A percentile compares a stretch with the other conserved stretches of the same genome.
Conservation (phyloP, 64 coral and sea anemone species). For the Montipora efflorescens region DNA sequence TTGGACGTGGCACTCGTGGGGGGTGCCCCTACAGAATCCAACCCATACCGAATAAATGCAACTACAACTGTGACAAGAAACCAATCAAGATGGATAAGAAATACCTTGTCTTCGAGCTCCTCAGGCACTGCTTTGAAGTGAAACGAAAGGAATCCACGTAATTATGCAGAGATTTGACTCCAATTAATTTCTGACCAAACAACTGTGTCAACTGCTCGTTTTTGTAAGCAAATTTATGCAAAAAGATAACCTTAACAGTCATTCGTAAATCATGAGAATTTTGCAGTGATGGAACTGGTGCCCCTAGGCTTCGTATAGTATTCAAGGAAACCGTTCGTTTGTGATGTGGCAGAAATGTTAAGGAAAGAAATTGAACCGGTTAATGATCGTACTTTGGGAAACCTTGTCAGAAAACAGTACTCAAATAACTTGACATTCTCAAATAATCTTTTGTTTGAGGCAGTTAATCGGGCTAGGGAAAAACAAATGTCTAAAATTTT, state of each 20-base stretch:
- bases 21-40: background rate
- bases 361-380: background rate
- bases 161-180: slow-evolving; percentile 29
- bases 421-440: background rate
- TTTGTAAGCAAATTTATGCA: slow-evolving; percentile 32
- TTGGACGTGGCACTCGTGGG: no score
- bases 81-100: background rate
- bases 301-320: background rate
- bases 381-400: background rate
- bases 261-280: slow-evolving; percentile 40
- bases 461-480: background rate
- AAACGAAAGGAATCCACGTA: background rate
- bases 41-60: background rate
- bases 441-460: slow-evolving; percentile 16
- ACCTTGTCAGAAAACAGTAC: slow-evolving; percentile 8
- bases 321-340: background rate
- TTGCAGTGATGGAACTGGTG: slow-evolving; percentile 18
- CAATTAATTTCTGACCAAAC: slow-evolving; percentile 22
- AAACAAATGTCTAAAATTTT: slow-evolving; percentile 27
- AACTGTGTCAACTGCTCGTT: slow-evolving; percentile 15
- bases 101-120: background rate
- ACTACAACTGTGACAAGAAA: background rate
- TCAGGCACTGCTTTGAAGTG: background rate
- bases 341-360: slow-evolving; percentile 3
- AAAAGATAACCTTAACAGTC: slow-evolving; percentile 19